Percentiles rank a stretch among this genome's conserved stretches.
Conservation (phyloP, 1,140 invertebrate species). For the Brachionus koreanus region DNA sequence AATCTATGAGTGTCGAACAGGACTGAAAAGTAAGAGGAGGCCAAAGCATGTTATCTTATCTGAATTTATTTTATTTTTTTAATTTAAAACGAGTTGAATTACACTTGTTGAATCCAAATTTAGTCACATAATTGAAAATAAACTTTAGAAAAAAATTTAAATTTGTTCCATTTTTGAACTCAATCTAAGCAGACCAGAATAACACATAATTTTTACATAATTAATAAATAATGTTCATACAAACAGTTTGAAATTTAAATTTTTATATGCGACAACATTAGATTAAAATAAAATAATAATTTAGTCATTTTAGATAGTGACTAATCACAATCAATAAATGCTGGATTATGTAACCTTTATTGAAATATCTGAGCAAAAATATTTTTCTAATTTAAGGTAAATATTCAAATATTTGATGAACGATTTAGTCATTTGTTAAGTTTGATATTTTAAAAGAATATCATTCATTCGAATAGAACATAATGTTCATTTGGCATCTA, state of each 20-base stretch:
- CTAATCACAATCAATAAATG: not conserved
- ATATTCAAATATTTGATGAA: not conserved
- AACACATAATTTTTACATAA: conserved; percentile 5
- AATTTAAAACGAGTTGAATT: not conserved
- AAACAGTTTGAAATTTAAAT: not conserved
- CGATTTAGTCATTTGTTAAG: not conserved
- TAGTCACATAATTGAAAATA: not conserved
- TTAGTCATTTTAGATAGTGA: not conserved
- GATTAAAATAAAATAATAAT: not conserved
- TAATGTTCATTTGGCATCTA: not conserved
- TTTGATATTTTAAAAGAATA: not conserved
- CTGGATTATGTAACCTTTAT: not conserved
- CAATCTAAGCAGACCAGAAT: not conserved
- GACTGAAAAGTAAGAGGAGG: not conserved
- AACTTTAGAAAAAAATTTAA: not conserved
- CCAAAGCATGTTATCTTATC: not conserved
- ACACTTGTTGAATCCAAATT: not conserved
- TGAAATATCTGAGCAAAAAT: not conserved
- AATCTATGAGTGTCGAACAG: not conserved
- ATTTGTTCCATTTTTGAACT: not conserved
- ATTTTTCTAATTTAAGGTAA: not conserved
- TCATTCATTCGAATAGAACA: not conserved
- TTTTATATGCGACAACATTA: not conserved
- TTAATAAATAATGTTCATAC: not conserved
- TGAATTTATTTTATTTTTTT: not conserved